phyloP scores from a whole-genome alignment of 2,888 invertebrate species.

The Tiliacea aurago region DNA sequence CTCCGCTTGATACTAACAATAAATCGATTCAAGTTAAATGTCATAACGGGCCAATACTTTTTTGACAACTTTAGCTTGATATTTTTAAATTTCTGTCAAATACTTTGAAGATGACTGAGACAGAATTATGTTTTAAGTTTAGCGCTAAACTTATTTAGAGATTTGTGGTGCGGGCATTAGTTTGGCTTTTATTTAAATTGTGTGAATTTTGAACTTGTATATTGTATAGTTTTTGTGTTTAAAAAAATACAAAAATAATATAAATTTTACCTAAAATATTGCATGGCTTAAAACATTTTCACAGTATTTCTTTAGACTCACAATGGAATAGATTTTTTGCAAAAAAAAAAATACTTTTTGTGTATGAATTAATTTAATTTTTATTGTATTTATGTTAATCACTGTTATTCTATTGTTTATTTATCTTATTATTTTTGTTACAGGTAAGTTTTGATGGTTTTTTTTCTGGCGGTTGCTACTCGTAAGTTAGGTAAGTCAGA shows the following conservation, averaged over 20 bases:
- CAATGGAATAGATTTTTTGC: neutral
- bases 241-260: neutral
- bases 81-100: no score
- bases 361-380: constrained; percentile 6
- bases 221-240: neutral
- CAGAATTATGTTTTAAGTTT: no score
- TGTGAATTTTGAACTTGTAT: neutral
- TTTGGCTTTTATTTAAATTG: neutral
- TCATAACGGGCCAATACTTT: no score
- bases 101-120: no score
- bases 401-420: neutral
- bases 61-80: no score
- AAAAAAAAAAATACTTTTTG: neutral
- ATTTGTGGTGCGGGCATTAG: no score
- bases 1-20: no score
- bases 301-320: neutral
- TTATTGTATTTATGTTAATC: constrained; percentile 14
- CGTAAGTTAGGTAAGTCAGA: constrained; percentile 14
- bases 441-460: constrained; percentile 37
- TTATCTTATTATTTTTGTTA: constrained; percentile 21
- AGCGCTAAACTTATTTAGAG: no score
- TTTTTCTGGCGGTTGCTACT: neutral
- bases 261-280: neutral
- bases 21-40: no score
- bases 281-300: constrained; percentile 3